Evolutionary conservation across 1,140 invertebrate genomes (phyloP), one percentile per base, ranked within the genome.

Genomic region (Brachionus rubens): DNA sequence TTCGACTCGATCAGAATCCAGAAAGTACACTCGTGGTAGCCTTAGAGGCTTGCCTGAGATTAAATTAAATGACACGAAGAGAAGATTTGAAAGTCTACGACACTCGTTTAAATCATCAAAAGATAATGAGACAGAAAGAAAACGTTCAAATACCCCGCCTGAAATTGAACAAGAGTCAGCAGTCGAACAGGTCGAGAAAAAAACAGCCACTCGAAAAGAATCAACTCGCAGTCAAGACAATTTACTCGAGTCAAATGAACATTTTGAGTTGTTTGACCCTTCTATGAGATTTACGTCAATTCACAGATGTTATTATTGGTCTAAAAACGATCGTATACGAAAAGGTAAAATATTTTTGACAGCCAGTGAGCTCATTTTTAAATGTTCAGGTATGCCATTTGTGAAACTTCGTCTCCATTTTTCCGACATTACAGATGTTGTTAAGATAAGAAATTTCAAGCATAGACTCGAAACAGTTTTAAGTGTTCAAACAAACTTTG

Each of bases 291-390:
- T 59, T 33, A 2, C 33, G 2, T 12, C 26, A 4, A 43, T 43
- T 46, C 41, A 65, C 40, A 24, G 59, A 12, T 65, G 59, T 41
- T 43, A 65, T 26, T 65, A 65, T 26, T 65, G 59, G 59, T 41
- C 33, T 3, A 65, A 26, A 14, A 65, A 65, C 5, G 59, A 46
- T 14, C 26, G 30, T 12, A 65, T 65, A 3, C 16, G 59, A 19
- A 65, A 65, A 43, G 59, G 59, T 24, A 65, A 65, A 65, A 26
- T 65, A 14, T 65, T 43, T 43, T 43, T 65, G 19, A 65, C 59
- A 2, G 19, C 36, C 24, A 26, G 9, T 24, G 59, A 65, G 21
- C 19, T 65, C 1, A n/a, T 65, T 12, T 65, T 65, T 41, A 65
- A 65, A 24, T 65, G 59, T 16, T 46, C 40, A 41, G 30, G 59